Evolutionary conservation across 2,113 vertebrate species (phyloP).

Genomic region (Scartelaos histophorus): DNA sequence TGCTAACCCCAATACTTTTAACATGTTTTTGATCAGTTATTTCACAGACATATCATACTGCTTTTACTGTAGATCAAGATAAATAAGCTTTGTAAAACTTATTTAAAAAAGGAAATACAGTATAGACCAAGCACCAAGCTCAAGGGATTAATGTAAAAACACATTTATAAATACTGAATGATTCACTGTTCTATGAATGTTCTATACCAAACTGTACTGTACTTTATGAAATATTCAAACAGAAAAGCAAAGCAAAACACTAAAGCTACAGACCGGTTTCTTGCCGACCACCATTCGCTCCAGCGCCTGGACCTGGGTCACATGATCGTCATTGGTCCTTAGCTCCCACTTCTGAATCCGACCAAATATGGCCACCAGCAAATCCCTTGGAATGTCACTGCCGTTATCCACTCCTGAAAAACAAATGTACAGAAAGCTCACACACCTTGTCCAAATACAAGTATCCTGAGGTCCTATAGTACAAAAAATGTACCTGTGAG

Average conservation of each 20-base stretch:
- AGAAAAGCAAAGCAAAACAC: neutral
- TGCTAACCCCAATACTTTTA: no score
- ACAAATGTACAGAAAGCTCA: neutral
- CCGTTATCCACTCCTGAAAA: slow-evolving; percentile 91
- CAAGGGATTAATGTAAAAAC: neutral
- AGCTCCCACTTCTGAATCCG: slow-evolving; percentile 95
- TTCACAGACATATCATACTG: no score
- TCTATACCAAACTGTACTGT: neutral
- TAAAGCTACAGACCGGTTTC: slow-evolving; percentile 82
- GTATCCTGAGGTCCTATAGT: no score
- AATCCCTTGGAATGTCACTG: slow-evolving; percentile 93
- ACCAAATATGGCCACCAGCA: slow-evolving; percentile 95
- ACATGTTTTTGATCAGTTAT: no score
- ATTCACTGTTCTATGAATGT: neutral
- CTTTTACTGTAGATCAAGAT: no score
- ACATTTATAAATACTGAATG: neutral
- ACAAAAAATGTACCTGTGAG: no score
- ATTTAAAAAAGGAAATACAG: neutral
- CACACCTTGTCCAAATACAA: no score
- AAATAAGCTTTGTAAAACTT: neutral
- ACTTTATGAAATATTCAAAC: neutral
- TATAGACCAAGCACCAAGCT: neutral
- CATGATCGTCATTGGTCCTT: slow-evolving; percentile 95
- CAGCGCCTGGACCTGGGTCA: slow-evolving; percentile 95
- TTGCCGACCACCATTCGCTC: slow-evolving; percentile 97